Evolutionary conservation across 2,888 invertebrate genomes (phyloP).

Genomic region (Biston stratarius): DNA sequence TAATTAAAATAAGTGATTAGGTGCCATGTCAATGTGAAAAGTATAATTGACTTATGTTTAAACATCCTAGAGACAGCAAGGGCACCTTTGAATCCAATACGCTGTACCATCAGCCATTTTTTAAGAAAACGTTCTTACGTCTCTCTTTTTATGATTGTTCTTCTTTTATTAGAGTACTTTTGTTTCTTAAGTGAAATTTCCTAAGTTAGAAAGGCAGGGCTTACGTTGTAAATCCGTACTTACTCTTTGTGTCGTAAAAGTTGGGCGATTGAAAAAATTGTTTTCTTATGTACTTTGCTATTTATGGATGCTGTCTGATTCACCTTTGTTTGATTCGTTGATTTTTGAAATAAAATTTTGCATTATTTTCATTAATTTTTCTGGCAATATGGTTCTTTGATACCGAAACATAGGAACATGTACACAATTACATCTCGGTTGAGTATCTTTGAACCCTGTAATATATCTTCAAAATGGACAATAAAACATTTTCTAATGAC

Average conservation of each 20-base stretch:
- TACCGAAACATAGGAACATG: too few relatives aligned
- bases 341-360: constrained; percentile 1
- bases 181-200: constrained; percentile 84
- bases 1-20: too few relatives aligned
- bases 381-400: too few relatives aligned
- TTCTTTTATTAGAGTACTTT: constrained; percentile 85
- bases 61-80: constrained; percentile 38
- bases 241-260: constrained; percentile 79
- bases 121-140: constrained; percentile 72
- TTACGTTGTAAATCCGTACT: constrained; percentile 81
- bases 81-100: constrained; percentile 41
- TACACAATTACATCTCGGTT: too few relatives aligned
- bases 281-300: constrained; percentile 54
- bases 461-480: too few relatives aligned
- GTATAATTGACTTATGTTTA: neutral
- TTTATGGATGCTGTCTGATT: constrained; percentile 39
- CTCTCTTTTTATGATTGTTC: constrained; percentile 84
- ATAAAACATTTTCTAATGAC: too few relatives aligned
- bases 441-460: too few relatives aligned
- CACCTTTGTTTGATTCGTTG: constrained; percentile 37
- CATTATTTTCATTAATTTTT: neutral
- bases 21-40: neutral
- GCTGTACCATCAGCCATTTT: constrained; percentile 50
- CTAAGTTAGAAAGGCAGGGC: constrained; percentile 79
- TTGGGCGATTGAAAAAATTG: constrained; percentile 80